A percentile compares a stretch with the other conserved stretches of the same genome.
Conservation (phyloP, 2,888 invertebrate genomes). For the Lissocephala sabroskyi region DNA sequence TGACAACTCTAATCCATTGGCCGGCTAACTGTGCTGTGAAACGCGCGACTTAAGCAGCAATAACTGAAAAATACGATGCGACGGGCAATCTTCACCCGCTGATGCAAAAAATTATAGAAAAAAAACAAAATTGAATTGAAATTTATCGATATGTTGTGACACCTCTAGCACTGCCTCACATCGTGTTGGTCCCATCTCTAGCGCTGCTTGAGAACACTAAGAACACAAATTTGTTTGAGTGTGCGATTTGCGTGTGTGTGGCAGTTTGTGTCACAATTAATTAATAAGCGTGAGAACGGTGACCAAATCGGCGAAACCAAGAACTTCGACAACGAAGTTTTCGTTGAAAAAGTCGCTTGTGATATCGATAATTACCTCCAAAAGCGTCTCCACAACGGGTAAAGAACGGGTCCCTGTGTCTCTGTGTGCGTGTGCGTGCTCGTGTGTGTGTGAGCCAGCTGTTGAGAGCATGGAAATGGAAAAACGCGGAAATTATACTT, state of each 20-base stretch:
- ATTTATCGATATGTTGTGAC: no score
- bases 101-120: no score
- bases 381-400: conserved; percentile 67
- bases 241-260: conserved; percentile 20
- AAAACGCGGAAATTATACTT: conserved; percentile 7
- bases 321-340: conserved; percentile 71
- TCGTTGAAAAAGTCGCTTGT: conserved; percentile 70
- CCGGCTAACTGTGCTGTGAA: no score
- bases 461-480: conserved; percentile 45
- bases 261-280: conserved; percentile 43
- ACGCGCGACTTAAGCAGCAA: no score
- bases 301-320: conserved; percentile 37
- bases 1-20: no score
- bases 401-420: conserved; percentile 22
- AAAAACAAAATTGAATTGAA: no score
- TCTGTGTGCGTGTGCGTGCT: conserved; percentile 24
- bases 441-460: conserved; percentile 13
- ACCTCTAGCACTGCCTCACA: no score
- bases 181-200: no score
- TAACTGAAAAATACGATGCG: no score
- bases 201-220: no score
- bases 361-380: conserved; percentile 71
- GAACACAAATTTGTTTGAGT: background rate
- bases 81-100: no score
- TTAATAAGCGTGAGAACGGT: conserved; percentile 56